Percentiles rank a stretch among this genome's conserved stretches.
Conservation (phyloP, 2,113 vertebrate genomes). For the Typhlomys cinereus region DNA sequence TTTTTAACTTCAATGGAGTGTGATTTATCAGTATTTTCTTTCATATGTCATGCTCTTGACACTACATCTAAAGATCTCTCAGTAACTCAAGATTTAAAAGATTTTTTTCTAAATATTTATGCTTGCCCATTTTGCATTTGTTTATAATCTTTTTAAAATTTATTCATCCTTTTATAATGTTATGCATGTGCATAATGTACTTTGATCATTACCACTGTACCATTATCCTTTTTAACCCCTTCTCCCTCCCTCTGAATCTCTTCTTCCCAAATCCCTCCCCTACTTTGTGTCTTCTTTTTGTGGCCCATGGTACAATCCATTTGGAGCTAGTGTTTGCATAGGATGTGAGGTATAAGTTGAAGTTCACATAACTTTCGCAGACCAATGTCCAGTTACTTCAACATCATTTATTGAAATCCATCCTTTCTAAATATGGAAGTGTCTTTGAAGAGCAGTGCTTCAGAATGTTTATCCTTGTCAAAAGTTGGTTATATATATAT, state of each 20-base stretch:
- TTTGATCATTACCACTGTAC: no score
- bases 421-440: neutral
- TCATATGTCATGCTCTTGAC: neutral
- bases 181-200: no score
- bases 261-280: no score
- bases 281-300: no score
- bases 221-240: no score
- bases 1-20: neutral
- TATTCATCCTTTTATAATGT: no score
- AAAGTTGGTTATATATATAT: neutral
- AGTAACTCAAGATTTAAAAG: neutral
- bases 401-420: neutral
- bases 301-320: no score
- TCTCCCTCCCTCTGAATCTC: no score
- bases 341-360: neutral
- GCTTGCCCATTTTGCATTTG: neutral
- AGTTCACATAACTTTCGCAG: neutral
- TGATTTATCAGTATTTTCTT: neutral
- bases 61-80: neutral
- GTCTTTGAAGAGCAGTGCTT: neutral
- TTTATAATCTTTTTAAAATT: no score
- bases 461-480: neutral
- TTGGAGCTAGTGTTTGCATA: neutral
- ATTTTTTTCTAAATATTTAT: neutral
- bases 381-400: neutral